Evolutionary conservation across 2,888 invertebrate genomes (phyloP), one percentile per base, ranked within the genome.

Genomic region (Teleogryllus oceanicus): DNA sequence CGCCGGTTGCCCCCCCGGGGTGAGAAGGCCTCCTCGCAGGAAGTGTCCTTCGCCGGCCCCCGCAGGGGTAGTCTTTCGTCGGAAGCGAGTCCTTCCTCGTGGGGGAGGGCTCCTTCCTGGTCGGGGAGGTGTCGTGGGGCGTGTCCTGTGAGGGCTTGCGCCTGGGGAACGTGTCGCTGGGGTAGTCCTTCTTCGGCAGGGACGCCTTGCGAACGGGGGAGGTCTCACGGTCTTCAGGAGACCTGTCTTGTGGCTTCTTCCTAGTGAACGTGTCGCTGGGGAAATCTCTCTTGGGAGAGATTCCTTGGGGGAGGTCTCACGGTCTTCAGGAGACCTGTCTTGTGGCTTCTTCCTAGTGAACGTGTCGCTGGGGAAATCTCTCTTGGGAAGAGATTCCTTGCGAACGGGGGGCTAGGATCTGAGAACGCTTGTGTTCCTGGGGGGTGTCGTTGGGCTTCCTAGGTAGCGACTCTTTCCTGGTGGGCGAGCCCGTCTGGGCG

Each of bases 1-100:
- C n/a, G n/a, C n/a, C n/a, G n/a, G n/a, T n/a, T n/a, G n/a, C n/a
- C n/a, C n/a, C n/a, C 62, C n/a, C 62, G 16, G 62, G 62, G 4
- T n/a, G 62, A 18, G 62, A 62, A 62, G 62, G 62, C 10, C 62
- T 62, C 62, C 62, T 62, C 13, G 16, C 62, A 62, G 62, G n/a
- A n/a, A 62, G 62, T 62, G 62, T 62, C 62, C n/a, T 62, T 12
- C n/a, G n/a, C n/a, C n/a, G n/a, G n/a, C n/a, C n/a, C n/a, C 37
- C 37, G 37, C 37, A 62, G 13, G 62, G 62, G 16, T 62, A 18
- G 11, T 75, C 75, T 76, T 78, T 77, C 24, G 20, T 77, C 12
- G 78, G 80, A 13, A 80, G 49, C 16, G 80, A 80, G 77, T 82
- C 81, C 21, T 50, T 79, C 62, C 77, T 21, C 16, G 79, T 50